Evolutionary conservation across 2,888 invertebrate genomes (phyloP).

Genomic region (Dasypogon diadema): DNA sequence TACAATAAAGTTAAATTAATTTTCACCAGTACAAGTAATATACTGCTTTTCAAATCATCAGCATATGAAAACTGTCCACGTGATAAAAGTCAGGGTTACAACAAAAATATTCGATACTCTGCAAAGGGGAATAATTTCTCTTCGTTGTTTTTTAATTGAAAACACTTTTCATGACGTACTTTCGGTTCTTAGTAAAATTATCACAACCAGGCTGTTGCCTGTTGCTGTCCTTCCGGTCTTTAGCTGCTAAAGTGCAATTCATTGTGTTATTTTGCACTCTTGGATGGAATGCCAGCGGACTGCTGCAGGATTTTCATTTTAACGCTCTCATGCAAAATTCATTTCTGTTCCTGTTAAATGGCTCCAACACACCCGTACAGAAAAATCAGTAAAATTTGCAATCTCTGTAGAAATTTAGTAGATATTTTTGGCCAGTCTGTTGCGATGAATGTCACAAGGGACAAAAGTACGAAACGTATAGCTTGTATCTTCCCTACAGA

Average conservation of each 20-base stretch:
- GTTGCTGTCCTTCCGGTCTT: conserved; percentile 23
- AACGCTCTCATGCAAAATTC: conserved; percentile 45
- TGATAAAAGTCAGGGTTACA: too few relatives aligned
- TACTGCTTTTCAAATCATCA: too few relatives aligned
- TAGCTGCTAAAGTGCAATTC: conserved; percentile 42
- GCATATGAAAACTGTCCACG: too few relatives aligned
- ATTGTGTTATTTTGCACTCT: conserved; percentile 21
- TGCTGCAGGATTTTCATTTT: conserved; percentile 43
- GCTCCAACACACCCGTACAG: neutral
- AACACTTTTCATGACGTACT: conserved; percentile 27
- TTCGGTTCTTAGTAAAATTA: conserved; percentile 28
- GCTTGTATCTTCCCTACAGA: neutral
- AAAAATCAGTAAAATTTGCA: conserved; percentile 31
- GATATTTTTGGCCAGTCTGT: conserved; percentile 2
- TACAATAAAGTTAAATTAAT: too few relatives aligned
- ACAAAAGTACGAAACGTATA: neutral
- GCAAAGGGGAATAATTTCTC: too few relatives aligned
- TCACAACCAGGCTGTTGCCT: neutral
- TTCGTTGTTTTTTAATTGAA: conserved; percentile 20
- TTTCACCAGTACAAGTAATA: too few relatives aligned
- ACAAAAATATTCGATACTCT: too few relatives aligned
- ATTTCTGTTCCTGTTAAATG: conserved; percentile 29
- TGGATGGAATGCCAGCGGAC: neutral
- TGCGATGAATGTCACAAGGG: conserved; percentile 7
- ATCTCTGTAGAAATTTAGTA: conserved; percentile 32